A percentile compares a stretch with the other conserved stretches of the same genome.
Evolutionary conservation across 2,888 invertebrate genomes (phyloP).

Genomic region (Ellobium chinense): DNA sequence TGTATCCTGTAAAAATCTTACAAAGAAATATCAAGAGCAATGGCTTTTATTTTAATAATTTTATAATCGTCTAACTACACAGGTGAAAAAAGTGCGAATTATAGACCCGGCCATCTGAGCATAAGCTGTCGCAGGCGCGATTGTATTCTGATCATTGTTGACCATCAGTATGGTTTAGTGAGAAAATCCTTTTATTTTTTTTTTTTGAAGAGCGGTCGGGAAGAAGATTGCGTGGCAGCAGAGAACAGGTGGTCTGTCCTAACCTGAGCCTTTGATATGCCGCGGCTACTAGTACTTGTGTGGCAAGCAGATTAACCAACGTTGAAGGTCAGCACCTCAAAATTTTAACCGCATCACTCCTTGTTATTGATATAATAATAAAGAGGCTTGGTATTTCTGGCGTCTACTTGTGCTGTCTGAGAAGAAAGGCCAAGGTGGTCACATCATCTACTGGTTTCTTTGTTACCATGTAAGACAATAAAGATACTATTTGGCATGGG

Average conservation of each 20-base stretch:
- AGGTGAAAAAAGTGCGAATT: neutral
- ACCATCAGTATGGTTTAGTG: neutral
- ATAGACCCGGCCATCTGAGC: neutral
- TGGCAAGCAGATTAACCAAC: neutral
- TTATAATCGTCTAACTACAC: neutral
- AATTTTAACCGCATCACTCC: neutral
- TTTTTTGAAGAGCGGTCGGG: neutral
- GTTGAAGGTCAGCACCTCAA: neutral
- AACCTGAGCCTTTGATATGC: neutral
- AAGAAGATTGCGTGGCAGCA: neutral
- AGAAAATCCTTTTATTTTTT: too few relatives aligned
- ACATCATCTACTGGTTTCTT: neutral
- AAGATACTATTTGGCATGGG: neutral
- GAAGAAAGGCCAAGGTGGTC: neutral
- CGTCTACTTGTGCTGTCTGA: neutral
- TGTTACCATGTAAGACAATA: neutral
- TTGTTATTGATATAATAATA: neutral
- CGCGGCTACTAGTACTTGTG: neutral
- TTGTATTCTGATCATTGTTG: neutral
- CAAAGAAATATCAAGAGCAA: neutral
- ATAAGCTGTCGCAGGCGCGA: neutral
- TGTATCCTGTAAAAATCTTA: neutral
- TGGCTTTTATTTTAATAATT: neutral
- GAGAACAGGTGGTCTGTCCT: neutral
- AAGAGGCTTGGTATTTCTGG: neutral